A percentile compares a stretch with the other conserved stretches of the same genome.
These are phyloP conservation scores for Clarias macrocephalus DNA, from an alignment of 2,113 vertebrate genomes.

Conservation along the genomic window DNA sequence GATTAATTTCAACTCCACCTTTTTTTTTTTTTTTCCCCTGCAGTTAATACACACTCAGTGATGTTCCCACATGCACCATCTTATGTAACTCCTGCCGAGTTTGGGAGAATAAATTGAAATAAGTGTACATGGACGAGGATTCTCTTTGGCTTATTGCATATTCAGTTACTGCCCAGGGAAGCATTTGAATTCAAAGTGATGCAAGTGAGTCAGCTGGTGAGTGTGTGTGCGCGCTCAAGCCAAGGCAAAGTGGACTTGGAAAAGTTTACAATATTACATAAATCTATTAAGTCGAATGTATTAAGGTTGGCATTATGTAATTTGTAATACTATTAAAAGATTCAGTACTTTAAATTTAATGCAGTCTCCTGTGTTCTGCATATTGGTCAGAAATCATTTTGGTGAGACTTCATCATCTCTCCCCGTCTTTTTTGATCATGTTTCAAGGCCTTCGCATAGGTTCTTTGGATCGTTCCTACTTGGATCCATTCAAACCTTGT, in stretches of 20 bases:
- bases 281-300: neutral
- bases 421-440: neutral
- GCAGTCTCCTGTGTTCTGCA: neutral
- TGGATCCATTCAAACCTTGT: neutral
- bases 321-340: neutral
- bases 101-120: slow-evolving; percentile 33
- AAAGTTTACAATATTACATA: neutral
- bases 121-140: slow-evolving; percentile 17
- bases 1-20: slow-evolving; percentile 31
- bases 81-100: slow-evolving; percentile 8
- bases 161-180: slow-evolving; percentile 1
- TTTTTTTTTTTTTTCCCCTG: neutral
- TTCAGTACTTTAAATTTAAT: neutral
- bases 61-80: slow-evolving; percentile 27
- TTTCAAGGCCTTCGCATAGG: neutral
- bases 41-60: neutral
- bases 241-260: neutral
- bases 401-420: neutral
- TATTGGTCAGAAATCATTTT: neutral
- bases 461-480: neutral
- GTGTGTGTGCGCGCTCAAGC: neutral
- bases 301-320: slow-evolving; percentile 14
- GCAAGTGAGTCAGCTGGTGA: neutral
- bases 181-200: slow-evolving; percentile 5
- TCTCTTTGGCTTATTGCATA: neutral